Conservation (phyloP, 2,888 invertebrate species). For the Drosophila macrospina region DNA sequence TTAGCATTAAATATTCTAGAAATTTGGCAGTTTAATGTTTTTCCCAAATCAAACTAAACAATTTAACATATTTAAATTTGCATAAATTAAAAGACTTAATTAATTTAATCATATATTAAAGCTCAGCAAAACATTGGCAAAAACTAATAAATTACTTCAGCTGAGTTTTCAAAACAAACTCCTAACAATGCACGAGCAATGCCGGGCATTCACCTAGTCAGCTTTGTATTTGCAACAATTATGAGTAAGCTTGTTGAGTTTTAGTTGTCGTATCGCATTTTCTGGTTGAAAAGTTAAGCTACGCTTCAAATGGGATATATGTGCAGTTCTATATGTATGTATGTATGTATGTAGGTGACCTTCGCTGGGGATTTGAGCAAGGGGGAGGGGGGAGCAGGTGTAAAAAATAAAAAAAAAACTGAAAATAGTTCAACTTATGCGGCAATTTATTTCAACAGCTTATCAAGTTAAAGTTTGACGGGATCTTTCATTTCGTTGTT, state of each 20-base stretch:
- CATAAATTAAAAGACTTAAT: too few species aligned
- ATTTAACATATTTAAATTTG: too few species aligned
- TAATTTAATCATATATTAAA: too few species aligned
- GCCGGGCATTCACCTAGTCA: background rate
- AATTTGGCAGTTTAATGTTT: too few species aligned
- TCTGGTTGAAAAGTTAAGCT: slow-evolving; percentile 41
- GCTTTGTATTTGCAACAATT: background rate
- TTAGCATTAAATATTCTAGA: too few species aligned
- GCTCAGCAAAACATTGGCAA: too few species aligned
- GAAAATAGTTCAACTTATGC: slow-evolving; percentile 40
- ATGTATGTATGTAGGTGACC: slow-evolving; percentile 31
- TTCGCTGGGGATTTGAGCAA: slow-evolving; percentile 1
- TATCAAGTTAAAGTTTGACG: slow-evolving; percentile 76
- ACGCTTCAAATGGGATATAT: slow-evolving; percentile 11
- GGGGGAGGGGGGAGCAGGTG: background rate
- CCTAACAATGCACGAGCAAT: too few species aligned
- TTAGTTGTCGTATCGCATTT: slow-evolving; percentile 24
- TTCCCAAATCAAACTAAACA: too few species aligned
- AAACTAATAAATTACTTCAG: too few species aligned
- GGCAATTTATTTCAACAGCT: slow-evolving; percentile 72
- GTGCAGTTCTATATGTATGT: too few species aligned
- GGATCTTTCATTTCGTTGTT: slow-evolving; percentile 64
- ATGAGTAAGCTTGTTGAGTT: slow-evolving; percentile 17
- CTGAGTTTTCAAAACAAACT: too few species aligned
- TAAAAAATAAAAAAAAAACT: too few species aligned